These are phyloP conservation scores for Trilocha varians DNA, from an alignment of 2,888 invertebrate species.

Conservation along the genomic window DNA sequence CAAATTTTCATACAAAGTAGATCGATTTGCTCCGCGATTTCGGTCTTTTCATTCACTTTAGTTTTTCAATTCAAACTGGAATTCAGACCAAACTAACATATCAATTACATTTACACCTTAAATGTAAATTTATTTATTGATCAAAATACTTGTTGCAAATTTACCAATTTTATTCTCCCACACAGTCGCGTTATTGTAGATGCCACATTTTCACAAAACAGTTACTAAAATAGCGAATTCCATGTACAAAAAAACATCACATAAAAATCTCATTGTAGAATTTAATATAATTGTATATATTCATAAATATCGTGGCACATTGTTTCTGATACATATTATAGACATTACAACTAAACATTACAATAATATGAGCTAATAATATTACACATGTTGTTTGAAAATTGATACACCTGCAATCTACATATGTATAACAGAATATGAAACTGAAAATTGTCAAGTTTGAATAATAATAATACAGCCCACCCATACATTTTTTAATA, in stretches of 20 bases:
- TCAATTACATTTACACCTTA: too few relatives aligned
- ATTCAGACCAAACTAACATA: too few relatives aligned
- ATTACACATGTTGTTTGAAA: too few relatives aligned
- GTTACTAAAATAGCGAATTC: constrained; percentile 27
- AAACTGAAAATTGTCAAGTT: too few relatives aligned
- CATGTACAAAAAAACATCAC: constrained; percentile 27
- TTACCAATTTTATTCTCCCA: background rate
- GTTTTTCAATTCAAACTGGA: too few relatives aligned
- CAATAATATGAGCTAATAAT: background rate
- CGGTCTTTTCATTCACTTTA: too few relatives aligned
- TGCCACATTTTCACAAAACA: constrained; percentile 11
- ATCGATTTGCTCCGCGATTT: too few relatives aligned
- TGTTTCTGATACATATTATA: constrained; percentile 18
- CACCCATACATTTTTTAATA: too few relatives aligned
- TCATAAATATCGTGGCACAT: constrained; percentile 30
- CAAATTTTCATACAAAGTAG: constrained; percentile 6
- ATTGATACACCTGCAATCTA: too few relatives aligned
- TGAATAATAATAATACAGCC: too few relatives aligned
- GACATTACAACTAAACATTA: constrained; percentile 3
- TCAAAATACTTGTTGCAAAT: background rate
- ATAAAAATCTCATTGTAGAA: constrained; percentile 34
- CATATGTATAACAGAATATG: too few relatives aligned
- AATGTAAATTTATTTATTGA: too few relatives aligned
- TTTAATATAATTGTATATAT: constrained; percentile 11
- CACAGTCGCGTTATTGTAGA: constrained; percentile 7